Conservation (phyloP, 2,113 vertebrate genomes). For the Myrmecobius fasciatus region DNA sequence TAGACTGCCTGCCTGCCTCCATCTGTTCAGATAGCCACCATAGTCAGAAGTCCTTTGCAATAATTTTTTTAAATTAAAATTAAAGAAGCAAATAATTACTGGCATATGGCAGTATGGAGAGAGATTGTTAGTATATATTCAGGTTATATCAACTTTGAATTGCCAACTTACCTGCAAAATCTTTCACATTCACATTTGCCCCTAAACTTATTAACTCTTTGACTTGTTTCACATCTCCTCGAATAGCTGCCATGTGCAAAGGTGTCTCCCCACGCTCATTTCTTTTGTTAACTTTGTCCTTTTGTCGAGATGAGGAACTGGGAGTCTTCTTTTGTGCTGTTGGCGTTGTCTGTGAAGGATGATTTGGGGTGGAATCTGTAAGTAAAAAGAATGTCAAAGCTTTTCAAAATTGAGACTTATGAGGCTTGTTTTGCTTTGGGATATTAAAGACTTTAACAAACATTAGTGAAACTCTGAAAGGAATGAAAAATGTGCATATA, state of each 20-base stretch:
- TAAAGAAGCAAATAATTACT: neutral
- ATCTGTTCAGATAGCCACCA: neutral
- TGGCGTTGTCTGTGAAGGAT: conserved; percentile 92
- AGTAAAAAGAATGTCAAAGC: conserved; percentile 59
- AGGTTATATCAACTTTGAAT: conserved; percentile 18
- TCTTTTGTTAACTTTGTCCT: conserved; percentile 99
- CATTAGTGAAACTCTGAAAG: neutral
- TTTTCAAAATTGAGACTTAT: conserved; percentile 8
- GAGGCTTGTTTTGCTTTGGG: neutral
- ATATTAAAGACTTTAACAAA: neutral
- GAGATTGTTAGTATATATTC: neutral
- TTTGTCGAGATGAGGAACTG: conserved; percentile 93
- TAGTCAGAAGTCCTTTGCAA: neutral
- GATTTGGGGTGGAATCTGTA: conserved; percentile 94
- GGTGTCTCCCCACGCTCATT: conserved; percentile 98
- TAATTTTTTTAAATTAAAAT: neutral
- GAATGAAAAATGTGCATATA: neutral
- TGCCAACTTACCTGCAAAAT: conserved; percentile 93
- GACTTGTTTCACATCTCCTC: conserved; percentile 96
- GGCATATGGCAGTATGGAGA: neutral
- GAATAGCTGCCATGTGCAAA: conserved; percentile 98
- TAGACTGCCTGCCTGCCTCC: neutral
- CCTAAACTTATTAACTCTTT: conserved; percentile 97
- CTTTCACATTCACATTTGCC: conserved; percentile 98
- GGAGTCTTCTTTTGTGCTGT: conserved; percentile 94